A percentile compares a stretch with the other conserved stretches of the same genome.
Evolutionary conservation across 2,797 vertebrate species (phyloP).

Genomic region (Acestrorhynchus altus): DNA sequence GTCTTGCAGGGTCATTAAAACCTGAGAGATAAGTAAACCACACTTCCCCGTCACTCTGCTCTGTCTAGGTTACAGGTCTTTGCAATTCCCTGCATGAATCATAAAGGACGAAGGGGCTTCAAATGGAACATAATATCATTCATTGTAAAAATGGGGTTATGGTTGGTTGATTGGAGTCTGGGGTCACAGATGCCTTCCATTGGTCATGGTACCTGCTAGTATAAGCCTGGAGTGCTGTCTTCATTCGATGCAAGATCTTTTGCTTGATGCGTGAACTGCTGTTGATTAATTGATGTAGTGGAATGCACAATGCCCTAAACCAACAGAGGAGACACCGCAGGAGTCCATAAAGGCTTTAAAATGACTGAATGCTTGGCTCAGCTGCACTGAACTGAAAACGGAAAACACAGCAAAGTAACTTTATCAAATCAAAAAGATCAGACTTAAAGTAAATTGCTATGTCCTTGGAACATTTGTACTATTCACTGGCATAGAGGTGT

Average conservation of each 20-base stretch:
- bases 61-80: constrained; percentile 8
- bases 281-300: neutral
- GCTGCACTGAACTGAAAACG: neutral
- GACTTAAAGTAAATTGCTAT: no score
- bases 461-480: no score
- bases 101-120: constrained; percentile 13
- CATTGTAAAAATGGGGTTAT: constrained; percentile 24
- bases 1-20: constrained; percentile 28
- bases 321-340: neutral
- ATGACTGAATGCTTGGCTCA: neutral
- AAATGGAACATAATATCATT: constrained; percentile 12
- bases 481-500: no score
- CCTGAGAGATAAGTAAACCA: constrained; percentile 18
- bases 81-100: constrained; percentile 5
- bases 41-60: constrained; percentile 16
- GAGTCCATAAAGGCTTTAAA: neutral
- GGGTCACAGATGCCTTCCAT: constrained; percentile 29
- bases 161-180: constrained; percentile 35
- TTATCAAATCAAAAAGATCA: no score
- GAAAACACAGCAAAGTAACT: no score
- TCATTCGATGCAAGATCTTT: neutral
- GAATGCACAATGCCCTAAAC: neutral
- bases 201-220: constrained; percentile 25
- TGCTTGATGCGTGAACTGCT: constrained; percentile 10
- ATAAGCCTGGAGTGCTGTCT: neutral